Conservation (phyloP, 2,888 invertebrate species). For the Calameuta pallipes region DNA sequence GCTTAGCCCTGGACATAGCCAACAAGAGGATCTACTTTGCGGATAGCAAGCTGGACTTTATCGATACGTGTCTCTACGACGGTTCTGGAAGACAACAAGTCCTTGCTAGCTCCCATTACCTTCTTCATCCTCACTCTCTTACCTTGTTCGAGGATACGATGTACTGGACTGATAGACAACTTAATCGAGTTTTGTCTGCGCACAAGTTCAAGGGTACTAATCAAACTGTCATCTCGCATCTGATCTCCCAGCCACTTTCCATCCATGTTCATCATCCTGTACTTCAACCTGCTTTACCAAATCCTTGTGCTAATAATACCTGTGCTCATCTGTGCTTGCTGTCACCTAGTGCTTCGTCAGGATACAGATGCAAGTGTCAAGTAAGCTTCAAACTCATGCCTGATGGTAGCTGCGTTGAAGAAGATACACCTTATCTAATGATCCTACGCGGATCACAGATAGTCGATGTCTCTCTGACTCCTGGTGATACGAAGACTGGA, state of each 20-base stretch:
- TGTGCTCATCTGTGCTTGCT: slow-evolving; percentile 95
- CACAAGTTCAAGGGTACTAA: slow-evolving; percentile 93
- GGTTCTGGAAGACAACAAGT: slow-evolving; percentile 92
- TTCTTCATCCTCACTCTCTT: slow-evolving; percentile 94
- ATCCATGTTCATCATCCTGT: slow-evolving; percentile 96
- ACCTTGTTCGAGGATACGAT: slow-evolving; percentile 95
- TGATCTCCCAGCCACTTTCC: slow-evolving; percentile 94
- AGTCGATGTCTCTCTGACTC: slow-evolving; percentile 82
- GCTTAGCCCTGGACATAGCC: slow-evolving; percentile 94
- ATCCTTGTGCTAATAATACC: slow-evolving; percentile 79
- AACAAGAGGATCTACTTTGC: slow-evolving; percentile 96
- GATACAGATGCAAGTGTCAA: slow-evolving; percentile 91
- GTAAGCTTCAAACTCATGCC: slow-evolving; percentile 80
- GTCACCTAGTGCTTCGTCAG: slow-evolving; percentile 77
- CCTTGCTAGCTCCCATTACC: slow-evolving; percentile 87
- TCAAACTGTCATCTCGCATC: slow-evolving; percentile 92
- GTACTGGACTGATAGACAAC: slow-evolving; percentile 96
- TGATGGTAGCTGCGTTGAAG: slow-evolving; percentile 82
- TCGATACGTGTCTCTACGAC: slow-evolving; percentile 97
- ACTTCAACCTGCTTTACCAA: slow-evolving; percentile 83
- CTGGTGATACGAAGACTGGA: slow-evolving; percentile 81
- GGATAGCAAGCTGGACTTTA: slow-evolving; percentile 96
- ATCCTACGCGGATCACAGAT: slow-evolving; percentile 91
- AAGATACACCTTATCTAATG: slow-evolving; percentile 90
- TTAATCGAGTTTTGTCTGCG: slow-evolving; percentile 89